Base-by-base conservation (phyloP, 2,797 vertebrate species). In the Carapus acus region DNA sequence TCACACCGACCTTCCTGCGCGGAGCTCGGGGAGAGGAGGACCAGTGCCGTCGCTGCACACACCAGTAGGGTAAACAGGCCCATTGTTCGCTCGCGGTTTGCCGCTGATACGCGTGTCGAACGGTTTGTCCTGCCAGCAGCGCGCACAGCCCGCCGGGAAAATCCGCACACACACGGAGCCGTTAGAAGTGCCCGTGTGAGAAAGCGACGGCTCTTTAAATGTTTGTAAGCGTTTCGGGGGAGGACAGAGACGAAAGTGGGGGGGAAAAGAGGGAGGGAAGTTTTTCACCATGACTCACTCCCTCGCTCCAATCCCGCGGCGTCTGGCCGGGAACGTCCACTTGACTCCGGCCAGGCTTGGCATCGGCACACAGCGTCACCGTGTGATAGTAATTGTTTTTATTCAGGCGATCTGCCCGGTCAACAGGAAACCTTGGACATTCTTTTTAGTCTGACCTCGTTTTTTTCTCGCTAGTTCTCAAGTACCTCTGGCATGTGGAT, bases 281-380 rank as follows among this genome's bases (percentile, higher is more conserved):
- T 65, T 77, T 77, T 83, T 52, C 37, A 39, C 18, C 74, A 51
- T 83, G 80, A 86, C 58, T 86, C 80, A 84, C 27, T 1, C 8
- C 12, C 1, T 27, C 24, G 11, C 42, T 21, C 1, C 48, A 3
- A 58, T 51, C 43, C 52, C 20, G 33, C 23, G 53, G 33, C 7
- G 49, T 34, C 9, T 39, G 5, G 38, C 2, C 6, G 48, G 52
- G 22, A 52, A 58, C 15, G 31, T 31, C 17, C 12, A 33, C 13
- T 14, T 24, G 8, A 39, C 27, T 29, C 27, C 27, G 27, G 11
- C 6, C 27, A 29, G 11, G 27, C 27, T 6, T 11, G 27, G n/a
- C n/a, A n/a, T n/a, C n/a, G n/a, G n/a, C n/a, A n/a, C n/a, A 45
- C 22, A 19, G n/a, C 9, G 41, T 3, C 12, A 11, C n/a, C 8